Evolutionary conservation across 1,140 invertebrate species (phyloP).

Genomic region (Forficula auricularia): DNA sequence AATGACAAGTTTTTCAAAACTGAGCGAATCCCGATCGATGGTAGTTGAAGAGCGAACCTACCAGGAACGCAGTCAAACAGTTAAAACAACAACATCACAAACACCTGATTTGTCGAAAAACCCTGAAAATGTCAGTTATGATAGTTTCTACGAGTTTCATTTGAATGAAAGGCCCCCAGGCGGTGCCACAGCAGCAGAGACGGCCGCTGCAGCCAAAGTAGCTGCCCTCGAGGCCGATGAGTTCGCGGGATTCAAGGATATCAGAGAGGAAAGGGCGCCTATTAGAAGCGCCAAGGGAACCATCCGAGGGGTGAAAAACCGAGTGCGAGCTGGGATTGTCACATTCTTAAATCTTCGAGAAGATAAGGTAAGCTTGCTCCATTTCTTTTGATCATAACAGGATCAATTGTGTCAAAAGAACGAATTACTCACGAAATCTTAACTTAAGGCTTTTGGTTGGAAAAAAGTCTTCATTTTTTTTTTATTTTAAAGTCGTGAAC

Average conservation of each 20-base stretch:
- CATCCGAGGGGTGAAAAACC: slow-evolving; percentile 80
- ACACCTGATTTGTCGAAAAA: slow-evolving; percentile 5
- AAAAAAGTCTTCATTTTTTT: too few relatives aligned
- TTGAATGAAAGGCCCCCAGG: slow-evolving; percentile 53
- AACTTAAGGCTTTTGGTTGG: too few relatives aligned
- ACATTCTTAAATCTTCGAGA: slow-evolving; percentile 73
- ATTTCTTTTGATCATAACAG: slow-evolving; percentile 4
- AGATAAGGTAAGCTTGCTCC: slow-evolving; percentile 52
- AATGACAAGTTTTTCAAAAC: too few relatives aligned
- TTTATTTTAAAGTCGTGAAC: too few relatives aligned
- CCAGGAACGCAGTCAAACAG: slow-evolving; percentile 37
- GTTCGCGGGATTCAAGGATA: slow-evolving; percentile 65
- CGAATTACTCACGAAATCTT: too few relatives aligned
- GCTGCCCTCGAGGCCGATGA: slow-evolving; percentile 30
- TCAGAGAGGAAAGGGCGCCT: slow-evolving; percentile 41
- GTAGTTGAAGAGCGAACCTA: slow-evolving; percentile 47
- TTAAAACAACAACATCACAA: slow-evolving; percentile 31
- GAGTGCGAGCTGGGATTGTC: slow-evolving; percentile 80
- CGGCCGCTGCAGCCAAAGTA: slow-evolving; percentile 24
- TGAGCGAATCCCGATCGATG: too few relatives aligned
- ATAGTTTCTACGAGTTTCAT: slow-evolving; percentile 66
- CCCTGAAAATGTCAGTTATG: slow-evolving; percentile 16
- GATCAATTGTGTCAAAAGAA: too few relatives aligned
- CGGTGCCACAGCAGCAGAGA: slow-evolving; percentile 23
- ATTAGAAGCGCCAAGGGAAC: slow-evolving; percentile 80